Evolutionary conservation across 2,888 invertebrate genomes (phyloP).

Genomic region (Dilophus febrilis): DNA sequence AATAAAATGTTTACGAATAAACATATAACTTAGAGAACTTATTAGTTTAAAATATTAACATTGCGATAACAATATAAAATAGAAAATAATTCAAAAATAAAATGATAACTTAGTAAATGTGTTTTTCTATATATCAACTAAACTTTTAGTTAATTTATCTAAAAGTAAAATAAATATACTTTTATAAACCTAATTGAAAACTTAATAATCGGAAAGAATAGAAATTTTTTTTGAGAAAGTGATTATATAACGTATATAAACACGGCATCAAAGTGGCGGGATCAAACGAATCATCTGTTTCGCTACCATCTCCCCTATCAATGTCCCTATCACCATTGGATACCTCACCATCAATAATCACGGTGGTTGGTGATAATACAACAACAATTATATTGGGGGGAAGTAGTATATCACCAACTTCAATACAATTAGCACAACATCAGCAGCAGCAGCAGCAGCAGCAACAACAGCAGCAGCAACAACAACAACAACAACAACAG

Average conservation of each 20-base stretch:
- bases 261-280: conserved; percentile 15
- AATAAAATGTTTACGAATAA: no score
- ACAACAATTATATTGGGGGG: conserved; percentile 7
- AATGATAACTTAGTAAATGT: no score
- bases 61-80: no score
- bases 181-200: no score
- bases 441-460: conserved; percentile 9
- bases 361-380: conserved; percentile 6
- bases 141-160: no score
- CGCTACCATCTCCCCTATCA: conserved; percentile 8
- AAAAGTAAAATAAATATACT: no score
- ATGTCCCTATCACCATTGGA: conserved; percentile 8
- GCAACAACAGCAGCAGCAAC: conserved; percentile 8
- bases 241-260: conserved; percentile 6
- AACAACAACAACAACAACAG: conserved; percentile 7
- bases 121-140: no score
- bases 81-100: no score
- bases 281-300: conserved; percentile 11
- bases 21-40: no score
- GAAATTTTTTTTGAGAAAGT: background rate
- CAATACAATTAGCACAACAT: conserved; percentile 4
- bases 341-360: conserved; percentile 13
- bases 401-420: background rate
- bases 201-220: background rate
- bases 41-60: no score